These are phyloP conservation scores for Pteropus rufus DNA, from an alignment of 2,797 vertebrate species.

Conservation along the genomic window DNA sequence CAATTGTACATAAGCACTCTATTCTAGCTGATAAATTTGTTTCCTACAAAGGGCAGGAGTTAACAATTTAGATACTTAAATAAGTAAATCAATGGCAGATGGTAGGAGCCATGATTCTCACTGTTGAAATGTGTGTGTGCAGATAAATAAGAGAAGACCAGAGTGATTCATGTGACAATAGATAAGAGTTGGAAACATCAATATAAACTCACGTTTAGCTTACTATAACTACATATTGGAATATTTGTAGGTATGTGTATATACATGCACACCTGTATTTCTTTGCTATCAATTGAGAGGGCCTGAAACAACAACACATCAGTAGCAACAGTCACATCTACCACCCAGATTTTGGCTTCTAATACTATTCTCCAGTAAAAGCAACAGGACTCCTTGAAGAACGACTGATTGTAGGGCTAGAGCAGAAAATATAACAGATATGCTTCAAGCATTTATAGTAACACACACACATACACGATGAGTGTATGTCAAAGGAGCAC, in stretches of 20 bases:
- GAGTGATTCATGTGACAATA: background rate
- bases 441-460: background rate
- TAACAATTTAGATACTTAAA: background rate
- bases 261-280: background rate
- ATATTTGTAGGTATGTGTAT: background rate
- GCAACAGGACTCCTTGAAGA: background rate
- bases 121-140: background rate
- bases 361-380: background rate
- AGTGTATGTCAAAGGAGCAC: background rate
- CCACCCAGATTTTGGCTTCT: background rate
- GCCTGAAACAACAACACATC: background rate
- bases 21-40: background rate
- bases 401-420: background rate
- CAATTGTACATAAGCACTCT: no score
- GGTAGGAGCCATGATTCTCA: background rate
- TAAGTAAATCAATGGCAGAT: background rate
- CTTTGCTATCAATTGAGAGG: background rate
- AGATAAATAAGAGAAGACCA: background rate
- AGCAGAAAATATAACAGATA: background rate
- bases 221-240: background rate
- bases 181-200: background rate
- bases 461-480: background rate
- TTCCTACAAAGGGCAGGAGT: background rate
- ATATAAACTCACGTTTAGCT: background rate
- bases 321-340: background rate